Base-by-base conservation (phyloP, 2,797 vertebrate genomes). In the Dendrocincla fuliginosa region DNA sequence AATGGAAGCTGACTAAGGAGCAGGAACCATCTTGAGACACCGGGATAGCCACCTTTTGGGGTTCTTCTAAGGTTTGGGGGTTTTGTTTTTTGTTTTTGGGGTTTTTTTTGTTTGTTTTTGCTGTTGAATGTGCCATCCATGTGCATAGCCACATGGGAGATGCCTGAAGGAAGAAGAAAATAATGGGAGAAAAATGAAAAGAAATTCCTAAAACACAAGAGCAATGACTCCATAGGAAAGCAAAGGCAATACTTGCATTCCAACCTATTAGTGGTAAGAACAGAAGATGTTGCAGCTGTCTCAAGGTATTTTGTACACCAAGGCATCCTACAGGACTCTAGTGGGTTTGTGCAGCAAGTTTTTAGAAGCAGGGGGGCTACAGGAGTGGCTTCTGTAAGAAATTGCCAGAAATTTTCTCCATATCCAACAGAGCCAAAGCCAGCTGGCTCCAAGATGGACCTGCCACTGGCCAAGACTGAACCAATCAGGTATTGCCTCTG, bases 41-140 rank as follows among this genome's bases (percentile, higher is more conserved):
- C 28, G 57, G 37, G 23, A 73, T 12, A 79, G 16, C 1, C 13
- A 57, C 28, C 3, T 49, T 83, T 42, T 8, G 0, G 0, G 2
- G 2, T 50, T 53, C 27, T 71, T 78, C 10, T 52, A 82, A 52
- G 42, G 3, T 30, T 76, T 50, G 16, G 39, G 1, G 3, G 0
- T 49, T 22, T 27, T 27, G 23, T 13, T 35, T 35, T 35, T 35
- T 35, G 35, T 7, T 35, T 35, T 35, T 23, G 30, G 13, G 13
- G 13, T 14, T 8, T 13, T 56, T 11, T 35, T 25, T 25, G 47
- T 15, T 15, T 39, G 24, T 6, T 56, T 53, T 79, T 65, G 7
- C 33, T 79, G 13, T 53, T 75, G 3, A 46, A 46, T 24, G 30
- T 79, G 4, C 11, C 13, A 61, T 35, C 20, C 10, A 35, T 44